Base-by-base conservation (phyloP, 2,797 vertebrate species). In the Tadarida brasiliensis region DNA sequence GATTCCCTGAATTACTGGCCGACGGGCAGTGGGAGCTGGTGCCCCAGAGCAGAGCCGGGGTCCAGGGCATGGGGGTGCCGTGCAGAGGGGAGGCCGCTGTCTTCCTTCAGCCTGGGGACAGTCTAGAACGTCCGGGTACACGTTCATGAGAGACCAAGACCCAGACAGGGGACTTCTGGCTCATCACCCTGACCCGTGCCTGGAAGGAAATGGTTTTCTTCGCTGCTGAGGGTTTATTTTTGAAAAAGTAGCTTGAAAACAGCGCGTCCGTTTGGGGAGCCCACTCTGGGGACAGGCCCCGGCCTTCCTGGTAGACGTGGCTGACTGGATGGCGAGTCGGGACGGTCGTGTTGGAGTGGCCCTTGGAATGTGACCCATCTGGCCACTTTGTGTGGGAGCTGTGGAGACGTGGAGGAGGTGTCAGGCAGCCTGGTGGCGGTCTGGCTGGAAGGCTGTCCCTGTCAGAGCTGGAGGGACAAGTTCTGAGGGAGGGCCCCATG, bases 201-300 rank as follows among this genome's bases (percentile, higher is more conserved):
- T 94, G 74, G 56, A 67, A 95, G 89, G 76, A 94, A 95, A 35
- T 83, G 63, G 20, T 24, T 61, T 56, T 90, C 68, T 26, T 77
- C 63, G 59, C 9, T 16, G 8, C 11, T 35, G 16, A 70, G 73
- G 80, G 57, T 59, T 93, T 71, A 44, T 83, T 86, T 84, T 74
- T 61, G 81, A 54, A 87, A 51, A 91, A 20, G 11, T 44, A 7
- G 3, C 63, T 56, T 90, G 51, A 56, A 39, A 22, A 85, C 28
- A 56, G 24, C 20, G 0, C 26, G 0, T n/a, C 0, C 1, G n/a
- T 71, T 91, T 74, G 11, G 33, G 88, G 61, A n/a, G 22, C 56
- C 93, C 14, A 0, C 65, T 14, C 4, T n/a, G 74, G 17, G 26
- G 16, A 30, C 2, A 35, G 87, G 24, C 28, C 59, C 2, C 1